Percentiles rank a stretch among this genome's conserved stretches.
phyloP scores from a whole-genome alignment of 2,113 vertebrate species.

The Pyxicephalus adspersus region DNA sequence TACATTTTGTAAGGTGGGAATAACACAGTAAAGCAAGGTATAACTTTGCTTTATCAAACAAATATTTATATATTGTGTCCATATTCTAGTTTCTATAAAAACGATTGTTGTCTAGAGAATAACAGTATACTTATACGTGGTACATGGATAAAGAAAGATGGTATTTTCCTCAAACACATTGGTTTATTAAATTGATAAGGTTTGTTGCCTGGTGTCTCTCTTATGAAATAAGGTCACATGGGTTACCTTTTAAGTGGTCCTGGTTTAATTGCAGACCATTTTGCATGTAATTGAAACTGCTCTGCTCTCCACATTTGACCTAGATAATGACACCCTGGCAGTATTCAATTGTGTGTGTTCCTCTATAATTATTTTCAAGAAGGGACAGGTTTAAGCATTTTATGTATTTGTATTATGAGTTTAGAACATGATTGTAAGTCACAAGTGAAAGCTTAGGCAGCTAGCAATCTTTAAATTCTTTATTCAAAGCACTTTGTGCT shows the following conservation, averaged over 20 bases:
- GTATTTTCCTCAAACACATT: not conserved
- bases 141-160: not conserved
- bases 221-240: slow-evolving; percentile 27
- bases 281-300: slow-evolving; percentile 39
- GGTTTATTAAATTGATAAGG: slow-evolving; percentile 12
- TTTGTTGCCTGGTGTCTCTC: not conserved
- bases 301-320: slow-evolving; percentile 43
- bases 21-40: too few relatives aligned
- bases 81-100: too few relatives aligned
- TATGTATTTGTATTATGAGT: slow-evolving; percentile 11
- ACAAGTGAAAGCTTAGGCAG: too few relatives aligned
- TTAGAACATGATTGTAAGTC: not conserved
- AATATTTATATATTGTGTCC: too few relatives aligned
- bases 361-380: slow-evolving; percentile 43
- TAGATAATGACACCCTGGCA: slow-evolving; percentile 43
- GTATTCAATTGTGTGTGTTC: slow-evolving; percentile 4
- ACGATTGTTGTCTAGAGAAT: too few relatives aligned
- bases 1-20: too few relatives aligned
- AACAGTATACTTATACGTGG: not conserved
- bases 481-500: too few relatives aligned
- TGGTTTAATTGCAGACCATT: slow-evolving; percentile 50
- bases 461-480: too few relatives aligned
- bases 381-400: slow-evolving; percentile 6
- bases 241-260: slow-evolving; percentile 42
- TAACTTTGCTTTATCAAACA: too few relatives aligned